A percentile compares a stretch with the other conserved stretches of the same genome.
These are phyloP conservation scores for Dusona sp. DNA, from an alignment of 2,888 invertebrate species.

Conservation along the genomic window DNA sequence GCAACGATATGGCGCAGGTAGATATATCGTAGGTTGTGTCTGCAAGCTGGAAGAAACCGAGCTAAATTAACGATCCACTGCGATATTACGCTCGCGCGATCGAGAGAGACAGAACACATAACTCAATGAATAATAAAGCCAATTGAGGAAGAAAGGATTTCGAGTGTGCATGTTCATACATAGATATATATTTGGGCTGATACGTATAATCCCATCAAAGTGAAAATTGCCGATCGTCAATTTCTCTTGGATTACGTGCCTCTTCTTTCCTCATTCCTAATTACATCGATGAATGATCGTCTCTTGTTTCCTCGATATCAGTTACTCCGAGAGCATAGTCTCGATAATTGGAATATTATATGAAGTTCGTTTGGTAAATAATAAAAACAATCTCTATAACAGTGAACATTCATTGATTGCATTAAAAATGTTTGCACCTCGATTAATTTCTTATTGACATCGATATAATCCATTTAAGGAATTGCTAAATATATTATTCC, in stretches of 20 bases:
- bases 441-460: not conserved
- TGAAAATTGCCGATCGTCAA: slow-evolving; percentile 16
- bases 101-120: slow-evolving; percentile 8
- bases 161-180: not conserved
- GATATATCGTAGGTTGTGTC: slow-evolving; percentile 38
- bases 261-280: slow-evolving; percentile 2
- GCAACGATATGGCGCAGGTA: slow-evolving; percentile 49
- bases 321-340: not conserved
- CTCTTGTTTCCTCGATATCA: slow-evolving; percentile 3
- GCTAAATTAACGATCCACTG: slow-evolving; percentile 63
- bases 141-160: slow-evolving; percentile 13
- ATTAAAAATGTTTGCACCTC: not conserved
- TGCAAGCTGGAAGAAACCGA: slow-evolving; percentile 49
- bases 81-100: slow-evolving; percentile 29
- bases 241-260: not conserved
- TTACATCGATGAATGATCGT: not conserved
- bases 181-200: not conserved
- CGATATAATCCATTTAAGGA: not conserved
- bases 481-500: not conserved
- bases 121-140: slow-evolving; percentile 24
- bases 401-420: not conserved
- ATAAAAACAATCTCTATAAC: not conserved
- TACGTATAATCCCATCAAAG: slow-evolving; percentile 20
- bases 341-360: not conserved
- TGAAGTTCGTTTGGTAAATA: not conserved